phyloP scores from a whole-genome alignment of 2,888 invertebrate genomes.

The Hoplodrina ambigua region DNA sequence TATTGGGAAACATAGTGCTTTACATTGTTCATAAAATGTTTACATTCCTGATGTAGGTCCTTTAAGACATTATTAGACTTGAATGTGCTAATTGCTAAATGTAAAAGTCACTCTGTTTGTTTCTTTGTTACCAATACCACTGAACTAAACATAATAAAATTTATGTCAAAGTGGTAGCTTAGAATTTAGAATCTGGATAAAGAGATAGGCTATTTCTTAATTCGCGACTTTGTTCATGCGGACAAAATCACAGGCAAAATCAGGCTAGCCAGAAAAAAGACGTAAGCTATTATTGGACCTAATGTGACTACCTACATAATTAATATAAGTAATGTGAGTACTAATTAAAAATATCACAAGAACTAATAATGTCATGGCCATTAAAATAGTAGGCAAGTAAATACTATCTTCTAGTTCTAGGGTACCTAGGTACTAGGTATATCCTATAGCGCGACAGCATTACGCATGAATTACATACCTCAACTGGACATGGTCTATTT shows the following conservation, averaged over 20 bases:
- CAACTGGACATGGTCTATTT: constrained; percentile 56
- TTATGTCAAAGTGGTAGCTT: no score
- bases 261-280: no score
- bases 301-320: no score
- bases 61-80: neutral
- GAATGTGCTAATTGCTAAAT: neutral
- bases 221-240: no score
- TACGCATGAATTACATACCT: constrained; percentile 26
- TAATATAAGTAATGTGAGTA: no score
- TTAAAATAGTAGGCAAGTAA: neutral
- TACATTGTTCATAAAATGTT: constrained; percentile 2
- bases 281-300: no score
- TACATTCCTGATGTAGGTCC: neutral
- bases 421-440: neutral
- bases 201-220: no score
- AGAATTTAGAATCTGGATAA: no score
- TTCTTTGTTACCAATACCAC: no score
- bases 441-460: constrained; percentile 8
- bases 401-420: neutral
- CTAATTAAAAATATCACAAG: neutral
- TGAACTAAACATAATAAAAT: no score
- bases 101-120: no score
- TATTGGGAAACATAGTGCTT: neutral
- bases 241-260: no score
- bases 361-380: neutral